These are phyloP conservation scores for Zaprionus taronus DNA, from an alignment of 1,140 invertebrate genomes.

Conservation along the genomic window DNA sequence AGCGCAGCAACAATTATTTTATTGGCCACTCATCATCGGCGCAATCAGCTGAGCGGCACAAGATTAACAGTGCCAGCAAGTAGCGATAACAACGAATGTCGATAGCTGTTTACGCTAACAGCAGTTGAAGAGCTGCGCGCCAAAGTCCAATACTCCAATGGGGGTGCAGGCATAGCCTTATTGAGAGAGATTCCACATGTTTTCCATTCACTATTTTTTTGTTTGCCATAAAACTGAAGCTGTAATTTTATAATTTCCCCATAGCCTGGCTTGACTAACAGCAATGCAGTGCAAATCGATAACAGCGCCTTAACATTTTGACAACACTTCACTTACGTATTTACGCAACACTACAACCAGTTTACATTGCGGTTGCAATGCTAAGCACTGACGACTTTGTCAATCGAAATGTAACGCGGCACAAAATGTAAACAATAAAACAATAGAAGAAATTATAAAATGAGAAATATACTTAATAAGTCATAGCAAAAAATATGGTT, in stretches of 20 bases:
- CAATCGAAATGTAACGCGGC: background rate
- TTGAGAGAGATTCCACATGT: background rate
- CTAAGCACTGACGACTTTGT: background rate
- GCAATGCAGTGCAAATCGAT: slow-evolving; percentile 1
- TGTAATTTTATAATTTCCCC: background rate
- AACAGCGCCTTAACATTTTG: background rate
- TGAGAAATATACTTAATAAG: background rate
- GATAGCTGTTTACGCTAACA: background rate
- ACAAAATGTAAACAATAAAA: background rate
- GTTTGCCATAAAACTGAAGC: background rate
- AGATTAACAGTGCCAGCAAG: background rate
- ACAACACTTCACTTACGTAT: slow-evolving; percentile 27
- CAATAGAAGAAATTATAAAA: background rate
- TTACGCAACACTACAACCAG: slow-evolving; percentile 41
- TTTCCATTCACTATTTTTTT: background rate
- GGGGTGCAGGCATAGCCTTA: background rate
- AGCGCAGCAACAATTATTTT: slow-evolving; percentile 45
- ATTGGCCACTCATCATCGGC: slow-evolving; percentile 21
- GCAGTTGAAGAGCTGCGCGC: background rate
- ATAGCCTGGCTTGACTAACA: background rate
- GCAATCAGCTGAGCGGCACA: slow-evolving; percentile 24
- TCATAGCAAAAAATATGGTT: background rate
- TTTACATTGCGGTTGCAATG: slow-evolving; percentile 25
- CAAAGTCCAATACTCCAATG: background rate
- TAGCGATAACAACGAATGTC: background rate